A percentile compares a stretch with the other conserved stretches of the same genome.
These are phyloP conservation scores for Anas acuta DNA, from an alignment of 2,797 vertebrate genomes.

Conservation along the genomic window DNA sequence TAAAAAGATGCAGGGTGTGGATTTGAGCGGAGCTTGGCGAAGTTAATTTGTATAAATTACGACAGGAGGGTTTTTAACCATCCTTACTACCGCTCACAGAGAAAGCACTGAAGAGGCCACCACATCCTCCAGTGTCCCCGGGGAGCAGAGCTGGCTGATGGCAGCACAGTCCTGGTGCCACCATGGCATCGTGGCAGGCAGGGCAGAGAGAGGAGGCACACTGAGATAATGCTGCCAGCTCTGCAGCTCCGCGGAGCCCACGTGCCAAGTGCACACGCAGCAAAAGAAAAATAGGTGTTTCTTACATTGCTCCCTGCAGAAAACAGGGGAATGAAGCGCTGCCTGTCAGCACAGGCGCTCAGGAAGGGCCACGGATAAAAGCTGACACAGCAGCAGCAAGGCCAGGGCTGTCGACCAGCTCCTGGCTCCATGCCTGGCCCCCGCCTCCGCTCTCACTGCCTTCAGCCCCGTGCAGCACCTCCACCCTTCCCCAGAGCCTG, in stretches of 20 bases:
- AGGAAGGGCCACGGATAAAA: neutral
- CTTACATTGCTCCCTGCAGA: neutral
- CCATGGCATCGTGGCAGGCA: rapidly evolving
- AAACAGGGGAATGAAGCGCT: neutral
- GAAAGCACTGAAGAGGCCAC: neutral
- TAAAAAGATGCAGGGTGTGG: constrained; percentile 41
- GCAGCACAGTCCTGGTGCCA: neutral
- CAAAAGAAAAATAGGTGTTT: neutral
- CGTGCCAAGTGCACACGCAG: neutral
- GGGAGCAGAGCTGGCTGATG: neutral
- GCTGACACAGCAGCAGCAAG: neutral
- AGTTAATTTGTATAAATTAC: constrained; percentile 57
- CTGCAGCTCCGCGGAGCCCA: neutral
- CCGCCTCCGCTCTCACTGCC: neutral
- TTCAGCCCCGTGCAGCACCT: neutral
- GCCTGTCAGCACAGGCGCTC: neutral
- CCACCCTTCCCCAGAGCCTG: neutral
- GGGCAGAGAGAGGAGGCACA: rapidly evolving
- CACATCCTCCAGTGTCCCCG: neutral
- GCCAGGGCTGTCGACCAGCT: neutral
- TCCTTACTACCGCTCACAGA: neutral
- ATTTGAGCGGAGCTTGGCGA: constrained; percentile 1
- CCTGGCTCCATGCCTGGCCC: neutral
- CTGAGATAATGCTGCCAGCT: neutral
- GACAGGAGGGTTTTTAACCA: constrained; percentile 10